phyloP scores from a whole-genome alignment of 2,888 invertebrate species.

The Cephalotes varians region DNA sequence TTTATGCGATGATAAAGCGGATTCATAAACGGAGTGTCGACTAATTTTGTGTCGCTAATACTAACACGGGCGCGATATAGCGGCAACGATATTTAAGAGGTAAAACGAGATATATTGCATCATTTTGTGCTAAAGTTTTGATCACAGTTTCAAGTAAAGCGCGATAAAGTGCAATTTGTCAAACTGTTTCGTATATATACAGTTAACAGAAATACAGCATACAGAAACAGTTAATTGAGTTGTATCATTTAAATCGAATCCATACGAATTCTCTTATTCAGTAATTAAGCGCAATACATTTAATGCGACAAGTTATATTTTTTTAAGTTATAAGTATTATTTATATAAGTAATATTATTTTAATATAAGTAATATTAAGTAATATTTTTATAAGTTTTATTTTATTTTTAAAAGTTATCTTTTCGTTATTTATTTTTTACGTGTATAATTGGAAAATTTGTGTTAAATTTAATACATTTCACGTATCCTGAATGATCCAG shows the following conservation, averaged over 20 bases:
- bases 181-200: too few species aligned
- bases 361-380: not conserved
- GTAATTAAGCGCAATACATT: not conserved
- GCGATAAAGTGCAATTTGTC: not conserved
- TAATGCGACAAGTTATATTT: not conserved
- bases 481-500: too few species aligned
- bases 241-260: not conserved
- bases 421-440: not conserved
- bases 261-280: not conserved
- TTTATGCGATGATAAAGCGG: not conserved
- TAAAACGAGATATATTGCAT: not conserved
- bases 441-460: too few species aligned
- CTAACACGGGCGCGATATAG: not conserved
- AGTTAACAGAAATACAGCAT: too few species aligned
- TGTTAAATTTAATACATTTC: too few species aligned
- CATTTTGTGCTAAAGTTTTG: not conserved
- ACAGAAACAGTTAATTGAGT: not conserved
- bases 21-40: not conserved
- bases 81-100: not conserved
- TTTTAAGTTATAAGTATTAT: too few species aligned
- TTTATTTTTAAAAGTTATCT: not conserved
- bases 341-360: too few species aligned
- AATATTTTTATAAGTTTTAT: not conserved
- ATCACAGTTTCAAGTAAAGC: not conserved
- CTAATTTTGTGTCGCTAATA: constrained; percentile 9